Conservation (phyloP, 64 coral and sea anemone genomes). For the Cladopsammia gracilis region DNA sequence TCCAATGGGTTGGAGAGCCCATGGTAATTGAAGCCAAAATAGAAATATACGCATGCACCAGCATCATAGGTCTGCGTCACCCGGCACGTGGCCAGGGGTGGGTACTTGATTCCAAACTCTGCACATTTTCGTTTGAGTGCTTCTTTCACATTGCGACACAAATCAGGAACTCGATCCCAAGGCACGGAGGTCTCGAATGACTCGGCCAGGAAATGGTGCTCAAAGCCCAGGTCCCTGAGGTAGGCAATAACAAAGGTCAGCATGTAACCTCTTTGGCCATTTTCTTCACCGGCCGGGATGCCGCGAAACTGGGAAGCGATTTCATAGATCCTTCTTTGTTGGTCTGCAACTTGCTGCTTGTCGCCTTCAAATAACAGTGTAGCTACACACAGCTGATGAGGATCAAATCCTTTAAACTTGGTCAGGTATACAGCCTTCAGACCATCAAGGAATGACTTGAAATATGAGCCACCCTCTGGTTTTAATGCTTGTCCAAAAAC, state of each 20-base stretch:
- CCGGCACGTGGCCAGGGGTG: constrained; percentile 84
- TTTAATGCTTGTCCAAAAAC: constrained; percentile 95
- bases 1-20: constrained; percentile 84
- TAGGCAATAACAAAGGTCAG: constrained; percentile 98
- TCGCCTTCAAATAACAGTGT: constrained; percentile 96
- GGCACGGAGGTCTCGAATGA: constrained; percentile 98
- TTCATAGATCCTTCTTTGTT: constrained; percentile 92
- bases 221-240: constrained; percentile 90
- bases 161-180: constrained; percentile 89
- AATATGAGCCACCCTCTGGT: constrained; percentile 81
- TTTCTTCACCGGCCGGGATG: constrained; percentile 95
- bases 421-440: constrained; percentile 95
- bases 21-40: constrained; percentile 93
- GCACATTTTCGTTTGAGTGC: constrained; percentile 85
- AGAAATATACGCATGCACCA: constrained; percentile 98
- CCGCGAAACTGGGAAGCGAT: constrained; percentile 90
- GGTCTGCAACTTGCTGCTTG: constrained; percentile 77
- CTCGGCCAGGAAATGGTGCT: constrained; percentile 89
- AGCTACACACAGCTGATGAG: constrained; percentile 76
- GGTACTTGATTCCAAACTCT: constrained; percentile 82
- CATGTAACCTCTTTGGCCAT: constrained; percentile 95
- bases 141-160: constrained; percentile 95
- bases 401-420: constrained; percentile 98
- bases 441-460: constrained; percentile 94
- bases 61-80: constrained; percentile 98